Conservation (phyloP, 2,113 vertebrate genomes). For the Prunella himalayana region DNA sequence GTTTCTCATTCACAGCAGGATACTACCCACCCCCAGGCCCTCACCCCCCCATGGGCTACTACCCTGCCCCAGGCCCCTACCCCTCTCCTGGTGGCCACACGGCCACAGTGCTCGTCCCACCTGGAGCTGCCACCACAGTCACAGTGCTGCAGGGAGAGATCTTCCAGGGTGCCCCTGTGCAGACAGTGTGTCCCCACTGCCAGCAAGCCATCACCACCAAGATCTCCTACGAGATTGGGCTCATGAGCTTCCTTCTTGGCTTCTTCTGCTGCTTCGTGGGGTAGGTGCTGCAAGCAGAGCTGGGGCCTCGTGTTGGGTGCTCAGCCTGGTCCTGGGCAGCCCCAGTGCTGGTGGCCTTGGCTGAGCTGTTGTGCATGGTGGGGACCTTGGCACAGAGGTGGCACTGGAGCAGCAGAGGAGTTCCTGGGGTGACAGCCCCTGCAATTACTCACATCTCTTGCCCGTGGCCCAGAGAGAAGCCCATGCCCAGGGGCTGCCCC, state of each 20-base stretch:
- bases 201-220: conserved; percentile 95
- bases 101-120: conserved; percentile 86
- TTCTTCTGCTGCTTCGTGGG: conserved; percentile 97
- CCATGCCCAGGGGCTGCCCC: neutral
- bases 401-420: neutral
- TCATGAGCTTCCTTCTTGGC: conserved; percentile 96
- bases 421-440: neutral
- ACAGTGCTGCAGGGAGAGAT: conserved; percentile 96
- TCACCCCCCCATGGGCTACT: conserved; percentile 74
- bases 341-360: neutral
- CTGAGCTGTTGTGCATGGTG: rapidly evolving
- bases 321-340: neutral
- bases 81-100: conserved; percentile 83
- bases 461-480: rapidly evolving
- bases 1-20: conserved; percentile 42
- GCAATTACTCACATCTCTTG: neutral
- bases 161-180: conserved; percentile 90
- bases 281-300: conserved; percentile 66
- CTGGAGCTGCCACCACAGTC: conserved; percentile 87
- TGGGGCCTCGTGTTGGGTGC: rapidly evolving
- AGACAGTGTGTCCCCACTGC: conserved; percentile 96
- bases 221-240: conserved; percentile 89
- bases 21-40: conserved; percentile 73
- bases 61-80: conserved; percentile 77
- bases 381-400: neutral